Conservation (phyloP, 2,113 vertebrate genomes). For the Catharus bicknelli region DNA sequence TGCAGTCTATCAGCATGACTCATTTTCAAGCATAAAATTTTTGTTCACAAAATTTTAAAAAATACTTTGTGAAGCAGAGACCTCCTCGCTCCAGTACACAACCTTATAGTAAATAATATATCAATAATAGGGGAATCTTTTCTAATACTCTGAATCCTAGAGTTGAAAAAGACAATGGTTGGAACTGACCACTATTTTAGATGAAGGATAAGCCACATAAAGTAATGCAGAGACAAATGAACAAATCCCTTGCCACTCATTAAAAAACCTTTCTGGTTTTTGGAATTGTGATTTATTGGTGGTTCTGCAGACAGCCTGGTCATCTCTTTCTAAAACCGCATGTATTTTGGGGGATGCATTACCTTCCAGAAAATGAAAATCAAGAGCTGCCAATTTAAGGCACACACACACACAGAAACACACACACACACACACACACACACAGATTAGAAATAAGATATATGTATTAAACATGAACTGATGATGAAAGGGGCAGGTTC, state of each 20-base stretch:
- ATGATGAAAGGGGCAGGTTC: background rate
- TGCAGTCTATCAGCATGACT: rapidly evolving
- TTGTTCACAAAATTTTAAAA: background rate
- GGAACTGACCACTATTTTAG: background rate
- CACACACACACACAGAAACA: too few species aligned
- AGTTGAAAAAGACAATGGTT: background rate
- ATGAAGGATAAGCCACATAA: background rate
- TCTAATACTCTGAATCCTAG: background rate
- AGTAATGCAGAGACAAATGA: background rate
- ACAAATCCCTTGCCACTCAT: background rate
- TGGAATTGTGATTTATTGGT: background rate
- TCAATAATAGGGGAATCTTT: background rate
- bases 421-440: too few species aligned
- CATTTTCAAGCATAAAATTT: background rate
- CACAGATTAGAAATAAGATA: background rate
- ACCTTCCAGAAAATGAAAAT: background rate
- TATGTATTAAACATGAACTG: background rate
- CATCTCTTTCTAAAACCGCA: background rate
- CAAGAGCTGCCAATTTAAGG: background rate
- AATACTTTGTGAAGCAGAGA: background rate
- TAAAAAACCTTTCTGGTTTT: background rate
- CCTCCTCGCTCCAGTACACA: background rate
- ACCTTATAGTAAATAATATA: background rate
- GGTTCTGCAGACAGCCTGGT: background rate
- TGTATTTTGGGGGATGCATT: background rate